These are phyloP conservation scores for Amazona ochrocephala DNA, from an alignment of 2,797 vertebrate genomes.

Conservation along the genomic window DNA sequence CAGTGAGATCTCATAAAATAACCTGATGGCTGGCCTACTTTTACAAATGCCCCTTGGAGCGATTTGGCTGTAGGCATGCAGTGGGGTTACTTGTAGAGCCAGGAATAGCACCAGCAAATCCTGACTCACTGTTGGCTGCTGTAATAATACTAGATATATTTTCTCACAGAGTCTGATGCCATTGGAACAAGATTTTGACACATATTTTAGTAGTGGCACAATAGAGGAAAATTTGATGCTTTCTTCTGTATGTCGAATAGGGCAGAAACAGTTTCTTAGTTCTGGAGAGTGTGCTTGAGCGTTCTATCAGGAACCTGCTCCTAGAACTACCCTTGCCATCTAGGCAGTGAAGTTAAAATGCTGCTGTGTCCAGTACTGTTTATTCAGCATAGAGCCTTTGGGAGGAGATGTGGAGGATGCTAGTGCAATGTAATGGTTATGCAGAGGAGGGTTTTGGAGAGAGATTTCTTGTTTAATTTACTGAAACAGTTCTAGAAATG, in stretches of 20 bases:
- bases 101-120: slow-evolving; percentile 46
- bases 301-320: not conserved
- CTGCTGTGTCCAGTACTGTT: not conserved
- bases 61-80: not conserved
- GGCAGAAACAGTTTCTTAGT: not conserved
- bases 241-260: not conserved
- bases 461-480: not conserved
- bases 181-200: not conserved
- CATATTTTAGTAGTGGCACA: not conserved
- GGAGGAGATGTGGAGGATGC: not conserved
- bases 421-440: not conserved
- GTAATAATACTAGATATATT: not conserved
- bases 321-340: not conserved
- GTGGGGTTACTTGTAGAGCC: slow-evolving; percentile 1
- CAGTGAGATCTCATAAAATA: not conserved
- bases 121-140: slow-evolving; percentile 35
- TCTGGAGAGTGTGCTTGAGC: not conserved
- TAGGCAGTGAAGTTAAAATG: not conserved
- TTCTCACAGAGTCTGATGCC: not conserved
- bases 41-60: not conserved
- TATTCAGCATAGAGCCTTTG: not conserved
- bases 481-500: not conserved
- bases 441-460: not conserved
- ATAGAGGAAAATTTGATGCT: not conserved
- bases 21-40: not conserved